Percentiles rank a stretch among this genome's conserved stretches.
These are phyloP conservation scores for Aspidiotus rigidus DNA, from an alignment of 2,888 invertebrate genomes.

Conservation along the genomic window DNA sequence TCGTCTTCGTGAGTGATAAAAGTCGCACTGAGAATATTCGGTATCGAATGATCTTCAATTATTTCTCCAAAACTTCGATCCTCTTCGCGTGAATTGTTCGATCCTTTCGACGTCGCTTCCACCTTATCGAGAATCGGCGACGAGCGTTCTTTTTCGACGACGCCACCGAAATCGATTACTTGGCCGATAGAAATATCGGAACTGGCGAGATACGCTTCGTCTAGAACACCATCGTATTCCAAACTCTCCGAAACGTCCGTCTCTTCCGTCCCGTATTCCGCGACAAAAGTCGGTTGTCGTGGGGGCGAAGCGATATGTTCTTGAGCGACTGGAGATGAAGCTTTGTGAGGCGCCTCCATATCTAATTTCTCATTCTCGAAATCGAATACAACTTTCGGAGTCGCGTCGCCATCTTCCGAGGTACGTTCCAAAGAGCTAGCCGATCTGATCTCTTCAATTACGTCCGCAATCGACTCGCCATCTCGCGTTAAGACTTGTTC, in stretches of 20 bases:
- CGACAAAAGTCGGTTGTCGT: not conserved
- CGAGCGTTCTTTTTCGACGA: not conserved
- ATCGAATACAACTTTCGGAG: conserved; percentile 6
- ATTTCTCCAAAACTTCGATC: conserved; percentile 26
- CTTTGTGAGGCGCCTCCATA: not conserved
- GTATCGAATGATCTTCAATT: conserved; percentile 26
- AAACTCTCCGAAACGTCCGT: conserved; percentile 26
- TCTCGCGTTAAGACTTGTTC: not conserved
- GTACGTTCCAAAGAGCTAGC: conserved; percentile 6
- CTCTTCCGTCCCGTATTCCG: conserved; percentile 13
- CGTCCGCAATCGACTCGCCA: not conserved
- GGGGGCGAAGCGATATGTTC: not conserved
- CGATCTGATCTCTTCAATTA: conserved; percentile 15
- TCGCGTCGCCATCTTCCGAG: not conserved
- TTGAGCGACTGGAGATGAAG: not conserved
- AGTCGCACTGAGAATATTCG: conserved; percentile 2
- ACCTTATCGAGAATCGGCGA: not conserved
- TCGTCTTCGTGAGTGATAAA: not conserved
- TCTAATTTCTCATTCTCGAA: conserved; percentile 12
- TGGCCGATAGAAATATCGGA: not conserved
- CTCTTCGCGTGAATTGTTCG: conserved; percentile 13
- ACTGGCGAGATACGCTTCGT: not conserved
- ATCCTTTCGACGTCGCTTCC: not conserved
- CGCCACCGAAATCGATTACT: not conserved
- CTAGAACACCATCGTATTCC: conserved; percentile 16